phyloP scores from a whole-genome alignment of 2,888 invertebrate genomes.

The Parnassius apollo region DNA sequence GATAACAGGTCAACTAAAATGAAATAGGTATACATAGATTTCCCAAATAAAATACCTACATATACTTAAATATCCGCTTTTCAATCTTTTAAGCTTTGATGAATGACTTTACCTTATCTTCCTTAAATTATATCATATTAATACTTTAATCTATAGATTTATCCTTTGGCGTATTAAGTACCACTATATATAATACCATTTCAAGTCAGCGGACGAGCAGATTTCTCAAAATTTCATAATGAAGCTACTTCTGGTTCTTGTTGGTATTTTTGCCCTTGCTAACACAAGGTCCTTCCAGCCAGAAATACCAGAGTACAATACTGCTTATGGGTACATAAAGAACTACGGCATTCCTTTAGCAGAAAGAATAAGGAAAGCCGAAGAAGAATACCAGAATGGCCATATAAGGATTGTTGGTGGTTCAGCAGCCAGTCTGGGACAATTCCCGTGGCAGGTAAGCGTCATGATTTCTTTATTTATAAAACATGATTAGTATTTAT shows the following conservation, averaged over 20 bases:
- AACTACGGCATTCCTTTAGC: constrained; percentile 49
- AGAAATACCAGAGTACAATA: constrained; percentile 27
- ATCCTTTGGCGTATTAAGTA: background rate
- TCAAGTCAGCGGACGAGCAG: background rate
- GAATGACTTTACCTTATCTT: background rate
- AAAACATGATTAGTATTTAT: no score
- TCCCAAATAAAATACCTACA: no score
- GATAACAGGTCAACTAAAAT: no score
- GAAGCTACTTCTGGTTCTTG: constrained; percentile 36
- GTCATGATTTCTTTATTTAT: background rate
- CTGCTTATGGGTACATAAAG: constrained; percentile 47
- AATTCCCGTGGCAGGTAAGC: constrained; percentile 47
- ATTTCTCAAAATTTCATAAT: constrained; percentile 11
- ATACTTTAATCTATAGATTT: constrained; percentile 6
- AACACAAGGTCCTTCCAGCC: constrained; percentile 33
- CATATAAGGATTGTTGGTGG: constrained; percentile 45
- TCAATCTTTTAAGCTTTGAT: background rate
- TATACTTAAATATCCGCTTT: no score
- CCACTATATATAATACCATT: background rate
- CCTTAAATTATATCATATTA: background rate
- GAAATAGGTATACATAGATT: no score
- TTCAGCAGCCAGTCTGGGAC: constrained; percentile 40
- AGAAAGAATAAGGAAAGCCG: constrained; percentile 44
- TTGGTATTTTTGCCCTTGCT: constrained; percentile 36
- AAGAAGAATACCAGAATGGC: constrained; percentile 36